Evolutionary conservation across 2,888 invertebrate species (phyloP).

Genomic region (Eurytoma californica): DNA sequence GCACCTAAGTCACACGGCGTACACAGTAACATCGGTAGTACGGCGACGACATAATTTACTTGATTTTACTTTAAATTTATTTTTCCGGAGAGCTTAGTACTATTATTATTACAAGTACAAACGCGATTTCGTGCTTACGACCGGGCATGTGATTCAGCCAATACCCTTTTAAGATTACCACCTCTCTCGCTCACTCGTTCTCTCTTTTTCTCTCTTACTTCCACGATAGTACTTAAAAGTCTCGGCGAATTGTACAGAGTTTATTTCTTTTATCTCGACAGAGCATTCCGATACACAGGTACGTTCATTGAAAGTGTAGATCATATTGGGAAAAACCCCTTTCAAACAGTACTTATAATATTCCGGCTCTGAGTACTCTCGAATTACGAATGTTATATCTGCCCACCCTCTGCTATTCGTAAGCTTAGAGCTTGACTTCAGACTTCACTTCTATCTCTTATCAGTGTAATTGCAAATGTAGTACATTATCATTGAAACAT

Average conservation of each 20-base stretch:
- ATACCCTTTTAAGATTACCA: constrained; percentile 25
- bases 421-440: constrained; percentile 39
- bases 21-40: constrained; percentile 50
- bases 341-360: constrained; percentile 46
- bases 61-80: constrained; percentile 40
- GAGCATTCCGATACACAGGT: constrained; percentile 48
- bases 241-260: constrained; percentile 54
- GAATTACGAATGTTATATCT: constrained; percentile 50
- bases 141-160: constrained; percentile 23
- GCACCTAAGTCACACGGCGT: constrained; percentile 49
- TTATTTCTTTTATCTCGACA: constrained; percentile 29
- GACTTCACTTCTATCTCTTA: constrained; percentile 38
- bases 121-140: constrained; percentile 53
- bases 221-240: constrained; percentile 46
- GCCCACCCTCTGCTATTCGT: constrained; percentile 35
- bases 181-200: constrained; percentile 19
- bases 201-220: constrained; percentile 29
- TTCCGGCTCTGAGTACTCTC: constrained; percentile 35
- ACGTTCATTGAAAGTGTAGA: constrained; percentile 46
- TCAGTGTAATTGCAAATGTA: constrained; percentile 46
- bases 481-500: constrained; percentile 53
- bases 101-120: constrained; percentile 55
- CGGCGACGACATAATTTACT: constrained; percentile 47
- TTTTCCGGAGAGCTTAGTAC: constrained; percentile 49
- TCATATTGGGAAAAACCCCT: constrained; percentile 25